Conservation (phyloP, 2,888 invertebrate species). For the Caenorhabditis becei region DNA sequence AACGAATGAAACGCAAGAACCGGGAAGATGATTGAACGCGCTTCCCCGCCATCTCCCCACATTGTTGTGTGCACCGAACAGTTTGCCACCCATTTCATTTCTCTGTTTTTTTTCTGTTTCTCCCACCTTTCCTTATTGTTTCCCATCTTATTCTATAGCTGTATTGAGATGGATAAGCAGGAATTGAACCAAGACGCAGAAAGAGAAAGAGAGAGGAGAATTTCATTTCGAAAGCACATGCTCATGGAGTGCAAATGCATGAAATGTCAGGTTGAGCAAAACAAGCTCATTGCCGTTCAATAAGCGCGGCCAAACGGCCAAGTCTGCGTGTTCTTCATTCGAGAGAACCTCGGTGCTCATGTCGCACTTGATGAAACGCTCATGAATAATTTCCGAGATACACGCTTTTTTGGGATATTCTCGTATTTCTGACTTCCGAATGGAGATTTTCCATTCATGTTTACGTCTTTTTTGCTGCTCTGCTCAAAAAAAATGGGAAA, state of each 20-base stretch:
- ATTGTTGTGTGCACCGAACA: slow-evolving; percentile 30
- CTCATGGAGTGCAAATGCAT: background rate
- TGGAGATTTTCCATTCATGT: no score
- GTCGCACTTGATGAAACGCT: slow-evolving; percentile 9
- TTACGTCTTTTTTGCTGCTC: no score
- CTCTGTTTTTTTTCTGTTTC: slow-evolving; percentile 5
- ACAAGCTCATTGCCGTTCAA: background rate
- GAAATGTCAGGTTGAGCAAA: background rate
- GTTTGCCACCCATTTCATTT: slow-evolving; percentile 28
- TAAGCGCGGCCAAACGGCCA: background rate
- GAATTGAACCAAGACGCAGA: slow-evolving; percentile 13
- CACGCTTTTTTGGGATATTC: slow-evolving; percentile 1
- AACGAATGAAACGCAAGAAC: slow-evolving; percentile 4
- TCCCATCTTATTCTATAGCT: background rate
- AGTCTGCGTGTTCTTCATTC: slow-evolving; percentile 5
- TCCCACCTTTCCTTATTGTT: background rate
- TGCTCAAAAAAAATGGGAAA: no score
- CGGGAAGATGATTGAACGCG: slow-evolving; percentile 9
- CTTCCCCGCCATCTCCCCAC: slow-evolving; percentile 4
- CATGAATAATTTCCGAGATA: slow-evolving; percentile 19
- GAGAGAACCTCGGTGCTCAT: background rate
- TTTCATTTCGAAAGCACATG: slow-evolving; percentile 31
- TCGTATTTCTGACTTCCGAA: background rate
- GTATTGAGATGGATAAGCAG: background rate
- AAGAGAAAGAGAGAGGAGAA: slow-evolving; percentile 1